Percentiles rank a stretch among this genome's conserved stretches.
phyloP scores from a whole-genome alignment of 35 echinoderm and acorn worm genomes.

The Holothuria glaberrima region DNA sequence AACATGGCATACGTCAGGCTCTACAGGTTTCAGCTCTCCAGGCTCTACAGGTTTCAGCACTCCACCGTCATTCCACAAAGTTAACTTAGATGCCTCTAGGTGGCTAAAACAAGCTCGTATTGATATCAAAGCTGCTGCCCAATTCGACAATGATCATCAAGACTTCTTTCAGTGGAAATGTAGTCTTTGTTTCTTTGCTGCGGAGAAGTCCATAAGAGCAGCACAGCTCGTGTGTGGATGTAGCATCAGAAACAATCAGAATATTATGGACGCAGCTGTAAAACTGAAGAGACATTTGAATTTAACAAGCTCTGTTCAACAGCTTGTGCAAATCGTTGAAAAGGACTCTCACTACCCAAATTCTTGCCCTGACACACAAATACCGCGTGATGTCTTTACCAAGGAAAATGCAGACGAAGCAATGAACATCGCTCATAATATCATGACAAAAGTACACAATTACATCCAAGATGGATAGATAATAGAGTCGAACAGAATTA shows the following conservation, averaged over 20 bases:
- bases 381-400: neutral
- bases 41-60: neutral
- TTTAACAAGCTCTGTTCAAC: neutral
- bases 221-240: conserved; percentile 12
- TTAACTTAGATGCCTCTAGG: neutral
- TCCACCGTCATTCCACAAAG: conserved; percentile 12
- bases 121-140: neutral
- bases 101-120: conserved; percentile 29
- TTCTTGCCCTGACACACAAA: neutral
- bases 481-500: too few relatives aligned
- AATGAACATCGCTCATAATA: neutral
- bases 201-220: neutral
- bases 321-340: neutral
- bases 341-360: neutral
- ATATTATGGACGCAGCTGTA: neutral
- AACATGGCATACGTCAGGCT: neutral
- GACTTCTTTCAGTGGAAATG: neutral
- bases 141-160: neutral
- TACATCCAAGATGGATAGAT: neutral
- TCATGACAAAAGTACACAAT: neutral
- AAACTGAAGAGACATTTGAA: conserved; percentile 1
- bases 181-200: conserved; percentile 20
- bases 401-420: neutral
- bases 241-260: neutral
- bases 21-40: too few relatives aligned